Evolutionary conservation across 2,113 vertebrate genomes (phyloP), one percentile per base, ranked within the genome.

Genomic region (Telmatochromis sp.): DNA sequence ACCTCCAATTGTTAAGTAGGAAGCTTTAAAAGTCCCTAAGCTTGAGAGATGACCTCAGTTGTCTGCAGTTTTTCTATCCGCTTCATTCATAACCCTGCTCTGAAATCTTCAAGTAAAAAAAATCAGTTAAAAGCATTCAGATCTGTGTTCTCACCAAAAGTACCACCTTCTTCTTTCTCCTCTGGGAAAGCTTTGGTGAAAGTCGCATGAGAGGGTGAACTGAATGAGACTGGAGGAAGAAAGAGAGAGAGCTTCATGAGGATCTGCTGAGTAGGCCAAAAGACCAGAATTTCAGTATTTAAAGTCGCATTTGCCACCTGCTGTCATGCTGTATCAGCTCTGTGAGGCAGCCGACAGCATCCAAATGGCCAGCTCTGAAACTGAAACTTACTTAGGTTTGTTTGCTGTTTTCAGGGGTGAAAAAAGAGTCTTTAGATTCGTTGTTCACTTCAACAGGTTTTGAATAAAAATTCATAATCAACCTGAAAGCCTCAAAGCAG

Each of bases 121-220:
- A 40, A 40, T 1, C n/a, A 12, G 13, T 58, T 28, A 28, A 81
- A 40, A 17, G 14, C 13, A 17, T 47, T 78, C 17, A 51, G 17
- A 51, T 78, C 26, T 78, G 23, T 23, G 83, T 83, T 81, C 92
- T 94, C 88, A 97, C 96, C 93, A 95, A 35, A 21, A 94, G 92
- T 19, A 96, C 7, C 55, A 96, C 88, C 82, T 96, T 95, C 87
- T 96, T 96, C 89, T 96, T 96, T 53, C 93, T 95, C 73, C 94
- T 94, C 92, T 96, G 94, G 47, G 96, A 94, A 6, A 96, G 94
- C 45, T 96, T 96, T 1, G 96, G 96, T 3, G 90, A 95, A 35
- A 97, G 95, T 82, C 96, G 94, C 96, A 97, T 94, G 92, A 97
- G 51, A 13, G 96, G 96, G 57, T 97, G 96, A 47, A 96, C 96